Evolutionary conservation across 2,888 invertebrate genomes (phyloP).

Genomic region (Drosophila flavopinicola): DNA sequence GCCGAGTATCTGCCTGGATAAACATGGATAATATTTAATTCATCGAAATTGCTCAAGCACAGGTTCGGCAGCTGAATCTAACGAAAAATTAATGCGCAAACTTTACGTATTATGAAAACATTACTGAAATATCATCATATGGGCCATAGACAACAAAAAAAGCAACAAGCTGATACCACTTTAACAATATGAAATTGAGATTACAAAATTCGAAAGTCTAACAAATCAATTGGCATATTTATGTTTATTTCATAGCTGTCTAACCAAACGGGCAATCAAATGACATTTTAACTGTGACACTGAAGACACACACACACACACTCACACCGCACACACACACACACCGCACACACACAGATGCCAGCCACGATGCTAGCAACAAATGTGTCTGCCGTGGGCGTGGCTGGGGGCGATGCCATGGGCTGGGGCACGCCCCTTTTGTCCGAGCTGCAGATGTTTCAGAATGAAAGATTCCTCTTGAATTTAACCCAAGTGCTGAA

Average conservation of each 20-base stretch:
- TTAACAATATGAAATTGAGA: constrained; percentile 8
- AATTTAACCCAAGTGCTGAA: constrained; percentile 82
- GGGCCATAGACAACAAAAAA: neutral
- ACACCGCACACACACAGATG: constrained; percentile 38
- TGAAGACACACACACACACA: constrained; percentile 11
- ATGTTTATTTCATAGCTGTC: constrained; percentile 6
- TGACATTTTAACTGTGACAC: constrained; percentile 30
- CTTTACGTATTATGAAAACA: constrained; percentile 53
- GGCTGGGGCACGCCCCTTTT: constrained; percentile 28
- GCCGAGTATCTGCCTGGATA: neutral
- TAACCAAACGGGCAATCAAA: constrained; percentile 31
- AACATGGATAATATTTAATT: constrained; percentile 40
- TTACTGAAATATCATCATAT: constrained; percentile 18
- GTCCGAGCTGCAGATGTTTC: constrained; percentile 64
- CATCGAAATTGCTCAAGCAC: constrained; percentile 29
- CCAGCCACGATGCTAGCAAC: constrained; percentile 55
- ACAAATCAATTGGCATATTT: constrained; percentile 22
- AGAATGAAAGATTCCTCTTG: constrained; percentile 80
- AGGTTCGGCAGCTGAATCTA: constrained; percentile 20
- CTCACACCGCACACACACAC: neutral
- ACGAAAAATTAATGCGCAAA: constrained; percentile 60
- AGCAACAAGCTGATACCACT: constrained; percentile 14
- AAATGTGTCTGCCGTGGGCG: constrained; percentile 37
- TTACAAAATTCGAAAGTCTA: constrained; percentile 11
- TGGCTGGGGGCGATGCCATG: constrained; percentile 6